These are phyloP conservation scores for Hololepta plana DNA, from an alignment of 2,888 invertebrate genomes.

Conservation along the genomic window DNA sequence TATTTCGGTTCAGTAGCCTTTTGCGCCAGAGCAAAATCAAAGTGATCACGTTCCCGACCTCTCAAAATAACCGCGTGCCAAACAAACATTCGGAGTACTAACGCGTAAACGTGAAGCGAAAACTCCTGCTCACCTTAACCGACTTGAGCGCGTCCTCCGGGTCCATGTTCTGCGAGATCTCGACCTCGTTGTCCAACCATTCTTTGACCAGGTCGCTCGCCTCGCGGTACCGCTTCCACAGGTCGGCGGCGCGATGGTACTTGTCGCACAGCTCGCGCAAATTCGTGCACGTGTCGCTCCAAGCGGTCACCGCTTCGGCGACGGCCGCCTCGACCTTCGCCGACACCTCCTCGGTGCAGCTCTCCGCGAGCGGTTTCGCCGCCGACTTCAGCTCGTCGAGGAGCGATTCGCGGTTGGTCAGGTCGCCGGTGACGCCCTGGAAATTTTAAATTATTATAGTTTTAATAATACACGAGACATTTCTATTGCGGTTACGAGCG, in stretches of 20 bases:
- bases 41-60: too few species aligned
- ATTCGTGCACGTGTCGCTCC: slow-evolving; percentile 63
- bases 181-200: slow-evolving; percentile 64
- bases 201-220: slow-evolving; percentile 58
- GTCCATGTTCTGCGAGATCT: slow-evolving; percentile 47
- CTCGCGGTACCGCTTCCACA: slow-evolving; percentile 67
- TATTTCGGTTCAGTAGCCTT: too few species aligned
- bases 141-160: slow-evolving; percentile 53
- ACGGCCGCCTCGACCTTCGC: slow-evolving; percentile 57
- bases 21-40: too few species aligned
- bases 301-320: slow-evolving; percentile 59
- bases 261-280: slow-evolving; percentile 55
- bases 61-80: too few species aligned
- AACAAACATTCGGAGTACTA: too few species aligned
- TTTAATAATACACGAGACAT: too few species aligned
- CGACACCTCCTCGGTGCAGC: slow-evolving; percentile 51
- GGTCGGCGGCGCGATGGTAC: slow-evolving; percentile 63
- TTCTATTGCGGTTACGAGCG: too few species aligned
- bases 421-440: slow-evolving; percentile 62
- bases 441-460: too few species aligned
- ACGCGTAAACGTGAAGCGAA: slow-evolving; percentile 4
- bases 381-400: slow-evolving; percentile 49
- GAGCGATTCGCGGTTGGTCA: slow-evolving; percentile 52
- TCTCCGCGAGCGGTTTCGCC: slow-evolving; percentile 52
- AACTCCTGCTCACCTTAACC: slow-evolving; percentile 39